Conservation (phyloP, 2,888 invertebrate species). For the Neoascia interrupta region DNA sequence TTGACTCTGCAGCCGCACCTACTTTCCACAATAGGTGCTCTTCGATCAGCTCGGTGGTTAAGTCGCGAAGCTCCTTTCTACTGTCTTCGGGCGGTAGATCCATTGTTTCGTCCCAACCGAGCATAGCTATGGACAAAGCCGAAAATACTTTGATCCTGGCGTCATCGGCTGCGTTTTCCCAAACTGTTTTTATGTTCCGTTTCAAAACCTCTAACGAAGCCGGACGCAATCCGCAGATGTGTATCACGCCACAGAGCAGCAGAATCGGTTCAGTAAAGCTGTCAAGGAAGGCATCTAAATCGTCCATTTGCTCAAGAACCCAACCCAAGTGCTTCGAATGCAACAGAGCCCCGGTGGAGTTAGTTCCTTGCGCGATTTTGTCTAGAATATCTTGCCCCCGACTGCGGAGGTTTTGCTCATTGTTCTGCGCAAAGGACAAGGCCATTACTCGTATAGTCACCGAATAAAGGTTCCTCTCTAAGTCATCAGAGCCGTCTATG, state of each 20-base stretch:
- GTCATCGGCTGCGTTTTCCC: slow-evolving; percentile 74
- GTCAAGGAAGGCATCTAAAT: slow-evolving; percentile 76
- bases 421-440: slow-evolving; percentile 71
- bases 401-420: slow-evolving; percentile 60
- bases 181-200: slow-evolving; percentile 74
- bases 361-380: slow-evolving; percentile 69
- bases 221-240: slow-evolving; percentile 73
- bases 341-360: slow-evolving; percentile 70
- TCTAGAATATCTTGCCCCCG: slow-evolving; percentile 71
- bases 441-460: slow-evolving; percentile 76
- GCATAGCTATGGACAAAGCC: slow-evolving; percentile 75
- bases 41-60: slow-evolving; percentile 74
- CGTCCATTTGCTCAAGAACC: slow-evolving; percentile 74
- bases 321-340: slow-evolving; percentile 74
- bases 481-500: slow-evolving; percentile 32
- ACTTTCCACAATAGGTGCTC: slow-evolving; percentile 77
- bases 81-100: slow-evolving; percentile 70
- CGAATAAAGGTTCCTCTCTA: slow-evolving; percentile 74
- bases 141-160: slow-evolving; percentile 78
- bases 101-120: slow-evolving; percentile 75
- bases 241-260: slow-evolving; percentile 76
- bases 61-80: slow-evolving; percentile 71
- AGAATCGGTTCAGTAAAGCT: slow-evolving; percentile 76
- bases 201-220: slow-evolving; percentile 73
- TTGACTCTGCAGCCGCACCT: slow-evolving; percentile 77